These are phyloP conservation scores for Bacillus rossius DNA, from an alignment of 1,140 invertebrate genomes.

Conservation along the genomic window DNA sequence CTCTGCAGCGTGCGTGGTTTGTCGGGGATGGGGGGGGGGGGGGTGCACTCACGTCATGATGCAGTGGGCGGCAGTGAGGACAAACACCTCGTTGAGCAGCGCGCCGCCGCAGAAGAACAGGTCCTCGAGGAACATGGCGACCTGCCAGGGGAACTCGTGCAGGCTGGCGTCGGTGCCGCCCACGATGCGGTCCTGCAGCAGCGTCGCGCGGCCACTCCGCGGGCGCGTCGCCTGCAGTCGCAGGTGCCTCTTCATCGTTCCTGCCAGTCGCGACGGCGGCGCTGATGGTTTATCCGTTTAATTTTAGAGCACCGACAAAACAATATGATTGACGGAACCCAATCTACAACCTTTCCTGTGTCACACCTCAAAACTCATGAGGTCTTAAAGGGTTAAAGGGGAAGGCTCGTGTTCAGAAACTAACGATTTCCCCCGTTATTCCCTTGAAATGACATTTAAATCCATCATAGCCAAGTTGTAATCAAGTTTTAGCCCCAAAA, in stretches of 20 bases:
- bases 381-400: neutral
- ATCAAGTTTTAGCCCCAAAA: no score
- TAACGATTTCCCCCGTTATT: neutral
- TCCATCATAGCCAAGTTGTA: no score
- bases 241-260: slow-evolving; percentile 22
- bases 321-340: no score
- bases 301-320: no score
- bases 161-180: slow-evolving; percentile 35
- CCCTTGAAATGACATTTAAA: neutral
- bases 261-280: no score
- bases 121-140: slow-evolving; percentile 37
- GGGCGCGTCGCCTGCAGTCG: slow-evolving; percentile 8
- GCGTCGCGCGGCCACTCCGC: neutral
- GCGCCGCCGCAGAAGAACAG: slow-evolving; percentile 53
- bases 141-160: slow-evolving; percentile 42
- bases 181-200: slow-evolving; percentile 24
- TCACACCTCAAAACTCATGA: no score
- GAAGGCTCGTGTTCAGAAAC: neutral
- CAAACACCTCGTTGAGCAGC: slow-evolving; percentile 48
- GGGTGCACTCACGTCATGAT: slow-evolving; percentile 44
- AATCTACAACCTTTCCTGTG: no score
- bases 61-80: slow-evolving; percentile 56
- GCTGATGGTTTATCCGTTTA: no score
- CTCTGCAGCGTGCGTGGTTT: no score
- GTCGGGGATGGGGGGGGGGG: no score